phyloP scores from a whole-genome alignment of 2,888 invertebrate species.

The Drosophila merina region DNA sequence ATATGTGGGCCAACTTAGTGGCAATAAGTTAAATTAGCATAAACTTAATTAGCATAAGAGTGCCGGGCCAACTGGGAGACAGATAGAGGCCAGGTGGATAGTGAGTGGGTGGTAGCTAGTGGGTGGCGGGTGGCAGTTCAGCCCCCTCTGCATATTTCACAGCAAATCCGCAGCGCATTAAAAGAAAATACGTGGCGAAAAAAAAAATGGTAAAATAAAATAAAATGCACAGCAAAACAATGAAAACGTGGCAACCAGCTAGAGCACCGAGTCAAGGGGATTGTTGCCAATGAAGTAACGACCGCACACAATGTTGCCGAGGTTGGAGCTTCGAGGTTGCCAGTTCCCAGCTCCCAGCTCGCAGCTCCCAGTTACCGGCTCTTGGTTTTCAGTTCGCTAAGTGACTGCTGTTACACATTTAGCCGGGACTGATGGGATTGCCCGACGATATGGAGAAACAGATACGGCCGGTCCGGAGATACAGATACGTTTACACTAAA shows the following conservation, averaged over 20 bases:
- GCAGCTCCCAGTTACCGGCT: background rate
- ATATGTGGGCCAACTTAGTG: conserved; percentile 78
- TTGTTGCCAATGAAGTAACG: conserved; percentile 76
- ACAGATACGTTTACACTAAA: conserved; percentile 34
- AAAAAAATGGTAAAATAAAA: conserved; percentile 27
- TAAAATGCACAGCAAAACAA: conserved; percentile 70
- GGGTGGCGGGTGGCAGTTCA: background rate
- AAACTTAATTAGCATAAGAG: conserved; percentile 79
- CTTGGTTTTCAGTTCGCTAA: conserved; percentile 51
- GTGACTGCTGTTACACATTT: conserved; percentile 69
- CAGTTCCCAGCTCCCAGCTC: conserved; percentile 13
- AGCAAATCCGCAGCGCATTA: conserved; percentile 78
- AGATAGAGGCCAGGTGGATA: conserved; percentile 36
- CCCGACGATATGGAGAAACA: conserved; percentile 56
- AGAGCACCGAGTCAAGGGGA: conserved; percentile 56
- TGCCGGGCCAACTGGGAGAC: conserved; percentile 70
- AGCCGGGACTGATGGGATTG: conserved; percentile 53
- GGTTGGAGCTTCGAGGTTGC: conserved; percentile 5
- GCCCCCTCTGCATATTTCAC: conserved; percentile 65
- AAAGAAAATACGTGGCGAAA: conserved; percentile 75
- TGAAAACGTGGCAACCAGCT: conserved; percentile 56
- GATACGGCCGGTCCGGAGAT: conserved; percentile 27
- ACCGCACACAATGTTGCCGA: conserved; percentile 49
- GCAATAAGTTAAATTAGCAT: conserved; percentile 78
- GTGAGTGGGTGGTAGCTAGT: background rate